These are phyloP conservation scores for Microtus pennsylvanicus DNA, from an alignment of 2,113 vertebrate species.

Conservation along the genomic window DNA sequence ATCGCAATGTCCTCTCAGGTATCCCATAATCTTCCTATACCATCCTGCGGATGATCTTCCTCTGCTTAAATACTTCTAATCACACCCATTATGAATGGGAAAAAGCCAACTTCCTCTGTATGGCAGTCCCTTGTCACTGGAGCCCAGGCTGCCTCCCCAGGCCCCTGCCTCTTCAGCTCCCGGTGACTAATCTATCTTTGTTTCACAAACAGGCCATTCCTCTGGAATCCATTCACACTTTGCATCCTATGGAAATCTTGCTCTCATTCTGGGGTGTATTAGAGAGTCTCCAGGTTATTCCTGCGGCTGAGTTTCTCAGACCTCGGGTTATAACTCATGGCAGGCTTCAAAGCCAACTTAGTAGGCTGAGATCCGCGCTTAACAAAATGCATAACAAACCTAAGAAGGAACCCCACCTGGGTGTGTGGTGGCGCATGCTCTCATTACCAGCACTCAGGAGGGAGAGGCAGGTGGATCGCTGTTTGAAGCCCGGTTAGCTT, in stretches of 20 bases:
- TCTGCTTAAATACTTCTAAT: background rate
- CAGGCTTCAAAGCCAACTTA: constrained; percentile 25
- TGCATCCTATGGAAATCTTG: background rate
- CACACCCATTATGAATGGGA: background rate
- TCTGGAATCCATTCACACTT: background rate
- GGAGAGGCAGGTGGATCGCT: background rate
- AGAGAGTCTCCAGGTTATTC: background rate
- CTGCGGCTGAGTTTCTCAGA: background rate
- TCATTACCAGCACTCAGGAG: background rate
- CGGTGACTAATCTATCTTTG: background rate
- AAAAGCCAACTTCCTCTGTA: background rate
- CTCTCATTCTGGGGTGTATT: background rate
- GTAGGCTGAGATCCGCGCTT: background rate
- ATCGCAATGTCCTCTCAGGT: background rate
- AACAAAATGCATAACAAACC: background rate
- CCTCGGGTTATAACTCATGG: background rate
- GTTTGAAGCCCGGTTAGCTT: background rate
- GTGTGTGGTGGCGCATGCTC: background rate
- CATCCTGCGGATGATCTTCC: background rate
- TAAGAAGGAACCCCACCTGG: background rate
- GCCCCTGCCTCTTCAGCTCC: background rate
- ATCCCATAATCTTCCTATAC: background rate
- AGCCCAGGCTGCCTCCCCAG: background rate
- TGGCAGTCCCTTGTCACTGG: background rate
- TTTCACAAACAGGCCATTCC: background rate